Evolutionary conservation across 2,113 vertebrate species (phyloP), one percentile per base, ranked within the genome.

Genomic region (Sapayoa aenigma): DNA sequence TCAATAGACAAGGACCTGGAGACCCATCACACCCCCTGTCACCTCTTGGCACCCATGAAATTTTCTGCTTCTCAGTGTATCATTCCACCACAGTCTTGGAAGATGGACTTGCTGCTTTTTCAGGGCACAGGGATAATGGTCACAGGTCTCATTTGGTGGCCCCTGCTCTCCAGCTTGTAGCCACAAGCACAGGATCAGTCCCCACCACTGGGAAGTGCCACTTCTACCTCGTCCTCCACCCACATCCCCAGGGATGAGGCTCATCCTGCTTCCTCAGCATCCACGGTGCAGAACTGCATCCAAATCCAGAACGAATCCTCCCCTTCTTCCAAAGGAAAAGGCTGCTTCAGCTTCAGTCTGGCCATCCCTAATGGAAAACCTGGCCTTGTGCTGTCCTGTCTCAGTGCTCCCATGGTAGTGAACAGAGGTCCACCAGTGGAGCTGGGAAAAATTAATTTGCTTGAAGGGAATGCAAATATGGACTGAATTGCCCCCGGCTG

Each of bases 321-420:
- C 4, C 39, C 37, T 41, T 50, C 50, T 62, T 50, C 74, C 78
- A 71, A 33, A 90, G 74, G n/a, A 81, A 53, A 74, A 89, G 3
- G 5, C 27, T 66, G 3, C 47, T 87, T 31, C 81, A 52, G 9
- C 50, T 73, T 87, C 84, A 73, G 9, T 25, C 76, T 21, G 30
- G 3, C 46, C 49, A 31, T 5, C 24, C n/a, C 30, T 33, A 11
- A 49, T 0, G 0, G 42, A 78, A 63, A 44, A 3, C 67, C 39
- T 55, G 89, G 28, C 35, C 31, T 67, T 56, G 58, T 41, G 35
- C 46, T 23, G 25, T 20, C 42, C 67, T 33, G 15, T 31, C 50
- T 35, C 30, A 16, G 2, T 18, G 28, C 12, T 80, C 52, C 46
- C 35, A 6, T 0, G 19, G 13, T 14, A 6, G 8, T 8, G 12